Percentiles rank a stretch among this genome's conserved stretches.
phyloP scores from a whole-genome alignment of 2,888 invertebrate species.

The Heliconius erato region DNA sequence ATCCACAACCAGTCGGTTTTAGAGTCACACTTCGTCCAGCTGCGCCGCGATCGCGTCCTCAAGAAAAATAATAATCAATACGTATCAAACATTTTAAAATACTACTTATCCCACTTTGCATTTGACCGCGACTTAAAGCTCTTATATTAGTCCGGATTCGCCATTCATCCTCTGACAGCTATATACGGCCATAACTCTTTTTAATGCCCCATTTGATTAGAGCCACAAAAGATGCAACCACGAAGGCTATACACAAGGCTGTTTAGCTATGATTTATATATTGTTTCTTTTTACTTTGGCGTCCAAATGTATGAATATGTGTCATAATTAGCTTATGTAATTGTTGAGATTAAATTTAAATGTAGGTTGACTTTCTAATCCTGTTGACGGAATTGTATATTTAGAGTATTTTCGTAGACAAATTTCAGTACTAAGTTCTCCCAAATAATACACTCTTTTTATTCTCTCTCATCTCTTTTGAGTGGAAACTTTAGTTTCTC shows the following conservation, averaged over 20 bases:
- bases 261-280: slow-evolving; percentile 79
- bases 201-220: slow-evolving; percentile 83
- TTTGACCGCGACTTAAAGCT: slow-evolving; percentile 51
- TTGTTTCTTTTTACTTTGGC: slow-evolving; percentile 80
- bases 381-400: neutral
- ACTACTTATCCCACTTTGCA: slow-evolving; percentile 52
- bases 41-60: too few relatives aligned
- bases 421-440: too few relatives aligned
- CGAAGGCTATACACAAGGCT: slow-evolving; percentile 82
- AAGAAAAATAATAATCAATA: neutral
- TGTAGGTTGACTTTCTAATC: slow-evolving; percentile 41
- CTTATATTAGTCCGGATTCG: slow-evolving; percentile 67
- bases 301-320: slow-evolving; percentile 54
- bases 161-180: slow-evolving; percentile 79
- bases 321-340: slow-evolving; percentile 50
- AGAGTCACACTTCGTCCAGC: too few relatives aligned
- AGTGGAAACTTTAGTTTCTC: too few relatives aligned
- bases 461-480: too few relatives aligned
- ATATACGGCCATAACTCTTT: slow-evolving; percentile 81
- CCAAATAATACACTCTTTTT: too few relatives aligned
- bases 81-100: neutral
- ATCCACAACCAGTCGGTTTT: too few relatives aligned
- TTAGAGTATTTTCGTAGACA: neutral
- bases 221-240: slow-evolving; percentile 77
- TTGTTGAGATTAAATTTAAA: slow-evolving; percentile 22